These are phyloP conservation scores for Caenorhabditis japonica DNA, from an alignment of 2,888 invertebrate genomes.

Conservation along the genomic window DNA sequence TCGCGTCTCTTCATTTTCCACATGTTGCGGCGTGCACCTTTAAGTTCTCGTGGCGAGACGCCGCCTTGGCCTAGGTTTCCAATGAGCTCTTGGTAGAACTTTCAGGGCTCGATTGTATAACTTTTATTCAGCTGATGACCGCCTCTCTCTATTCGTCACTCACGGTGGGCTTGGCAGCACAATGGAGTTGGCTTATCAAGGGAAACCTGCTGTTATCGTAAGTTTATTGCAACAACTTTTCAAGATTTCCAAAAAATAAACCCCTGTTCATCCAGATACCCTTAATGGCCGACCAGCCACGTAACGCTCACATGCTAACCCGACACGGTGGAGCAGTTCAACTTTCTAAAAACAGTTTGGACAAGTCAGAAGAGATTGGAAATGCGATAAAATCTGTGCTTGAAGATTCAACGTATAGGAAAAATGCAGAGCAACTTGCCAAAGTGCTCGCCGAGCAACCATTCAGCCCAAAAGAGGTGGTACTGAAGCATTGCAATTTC, in stretches of 20 bases:
- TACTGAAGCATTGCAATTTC: conserved; percentile 39
- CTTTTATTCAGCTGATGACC: conserved; percentile 50
- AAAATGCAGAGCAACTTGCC: conserved; percentile 23
- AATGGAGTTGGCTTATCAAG: conserved; percentile 49
- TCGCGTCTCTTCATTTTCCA: too few relatives aligned
- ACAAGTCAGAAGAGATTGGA: conserved; percentile 19
- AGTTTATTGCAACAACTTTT: too few relatives aligned
- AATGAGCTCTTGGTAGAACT: too few relatives aligned
- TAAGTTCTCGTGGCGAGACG: too few relatives aligned
- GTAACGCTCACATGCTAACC: conserved; percentile 51
- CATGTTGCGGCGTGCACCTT: too few relatives aligned
- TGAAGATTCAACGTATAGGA: conserved; percentile 4
- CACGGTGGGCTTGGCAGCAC: conserved; percentile 56
- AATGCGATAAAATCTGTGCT: conserved; percentile 36
- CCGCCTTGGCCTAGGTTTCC: too few relatives aligned
- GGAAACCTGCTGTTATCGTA: conserved; percentile 51
- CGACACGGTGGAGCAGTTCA: conserved; percentile 46
- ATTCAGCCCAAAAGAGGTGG: conserved; percentile 22
- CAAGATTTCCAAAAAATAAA: background rate
- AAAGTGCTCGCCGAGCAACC: conserved; percentile 21
- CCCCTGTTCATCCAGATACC: conserved; percentile 27
- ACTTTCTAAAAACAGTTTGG: conserved; percentile 31
- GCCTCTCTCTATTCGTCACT: conserved; percentile 48
- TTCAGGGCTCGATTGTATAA: too few relatives aligned
- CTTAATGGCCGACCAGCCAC: conserved; percentile 52